Base-by-base conservation (phyloP, 2,888 invertebrate species). In the Aphidius colemani region DNA sequence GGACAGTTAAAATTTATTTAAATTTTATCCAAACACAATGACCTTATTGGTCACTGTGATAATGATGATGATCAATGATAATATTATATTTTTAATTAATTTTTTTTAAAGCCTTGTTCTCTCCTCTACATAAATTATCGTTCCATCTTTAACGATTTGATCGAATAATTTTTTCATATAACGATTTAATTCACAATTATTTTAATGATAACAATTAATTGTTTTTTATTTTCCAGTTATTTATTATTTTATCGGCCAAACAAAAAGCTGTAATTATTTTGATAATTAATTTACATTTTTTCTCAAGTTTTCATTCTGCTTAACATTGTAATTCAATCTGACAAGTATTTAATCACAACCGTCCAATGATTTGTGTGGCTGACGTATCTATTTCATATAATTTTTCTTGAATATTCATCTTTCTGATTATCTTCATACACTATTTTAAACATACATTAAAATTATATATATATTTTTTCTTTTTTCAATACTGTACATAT, bases 331-430 rank as follows among this genome's bases (percentile, higher is more conserved):
- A 7, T 6, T 13, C 7, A 13, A 13, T 48, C 71, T 71, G 66
- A 61, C 76, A 74, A 78, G 76, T 74, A 74, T 73, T 76, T 75
- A 78, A 69, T 78, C 78, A 78, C 78, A 78, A 78, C 77, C 78
- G 77, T 74, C 74, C 76, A 75, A 78, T 78, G 77, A 78, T 75
- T 76, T 77, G 72, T 77, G 72, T 75, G 74, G 74, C 73, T 68
- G 69, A 66, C 64, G 67, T 67, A 61, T 66, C 65, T 60, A 18
- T 18, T 18, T 43, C 60, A 55, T 59, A 39, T 48, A 62, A 48
- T 60, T 44, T 30, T 30, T 30, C 5, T 30, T 30, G 30, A 56
- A 11, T 7, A 49, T 18, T 18, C 0, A 18, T 13, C 30, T 30
- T 30, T 30, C 5, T 30, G 30, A 5, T 30, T 0, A 30, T 30